A percentile compares a stretch with the other conserved stretches of the same genome.
Evolutionary conservation across 2,888 invertebrate genomes (phyloP).

Genomic region (Cotesia congregata): DNA sequence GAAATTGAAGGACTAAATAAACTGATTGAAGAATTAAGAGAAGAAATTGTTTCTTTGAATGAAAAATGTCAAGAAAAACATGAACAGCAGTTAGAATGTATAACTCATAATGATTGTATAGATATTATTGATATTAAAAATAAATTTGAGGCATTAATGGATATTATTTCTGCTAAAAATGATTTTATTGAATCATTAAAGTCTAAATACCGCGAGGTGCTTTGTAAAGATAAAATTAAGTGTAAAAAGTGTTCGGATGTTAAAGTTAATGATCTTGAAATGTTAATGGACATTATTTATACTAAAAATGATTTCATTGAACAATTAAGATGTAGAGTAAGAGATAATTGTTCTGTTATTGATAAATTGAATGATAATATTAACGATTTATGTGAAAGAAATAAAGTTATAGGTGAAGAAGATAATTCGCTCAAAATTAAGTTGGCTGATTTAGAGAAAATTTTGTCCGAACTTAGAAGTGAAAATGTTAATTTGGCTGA

Average conservation of each 20-base stretch:
- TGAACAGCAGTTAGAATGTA: background rate
- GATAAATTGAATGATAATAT: slow-evolving; percentile 40
- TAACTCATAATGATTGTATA: background rate
- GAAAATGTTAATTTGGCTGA: background rate
- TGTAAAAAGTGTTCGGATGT: background rate
- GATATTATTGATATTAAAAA: background rate
- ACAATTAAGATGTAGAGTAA: slow-evolving; percentile 70
- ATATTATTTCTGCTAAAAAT: slow-evolving; percentile 52
- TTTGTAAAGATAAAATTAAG: background rate
- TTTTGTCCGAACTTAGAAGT: background rate
- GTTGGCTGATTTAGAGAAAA: background rate
- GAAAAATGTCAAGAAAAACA: background rate
- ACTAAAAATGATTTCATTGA: slow-evolving; percentile 61
- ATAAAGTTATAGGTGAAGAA: background rate
- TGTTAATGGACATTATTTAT: slow-evolving; percentile 50
- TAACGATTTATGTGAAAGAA: slow-evolving; percentile 36
- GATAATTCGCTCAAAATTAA: background rate
- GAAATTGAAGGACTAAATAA: background rate
- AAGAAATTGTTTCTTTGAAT: background rate
- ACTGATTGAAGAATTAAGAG: background rate
- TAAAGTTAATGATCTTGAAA: slow-evolving; percentile 32
- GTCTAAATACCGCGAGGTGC: slow-evolving; percentile 57
- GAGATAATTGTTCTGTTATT: slow-evolving; percentile 46
- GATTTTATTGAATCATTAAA: slow-evolving; percentile 69
- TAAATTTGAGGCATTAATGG: slow-evolving; percentile 32